Evolutionary conservation across 1,140 invertebrate species (phyloP), one percentile per base, ranked within the genome.

Genomic region (Nasonia longicornis): DNA sequence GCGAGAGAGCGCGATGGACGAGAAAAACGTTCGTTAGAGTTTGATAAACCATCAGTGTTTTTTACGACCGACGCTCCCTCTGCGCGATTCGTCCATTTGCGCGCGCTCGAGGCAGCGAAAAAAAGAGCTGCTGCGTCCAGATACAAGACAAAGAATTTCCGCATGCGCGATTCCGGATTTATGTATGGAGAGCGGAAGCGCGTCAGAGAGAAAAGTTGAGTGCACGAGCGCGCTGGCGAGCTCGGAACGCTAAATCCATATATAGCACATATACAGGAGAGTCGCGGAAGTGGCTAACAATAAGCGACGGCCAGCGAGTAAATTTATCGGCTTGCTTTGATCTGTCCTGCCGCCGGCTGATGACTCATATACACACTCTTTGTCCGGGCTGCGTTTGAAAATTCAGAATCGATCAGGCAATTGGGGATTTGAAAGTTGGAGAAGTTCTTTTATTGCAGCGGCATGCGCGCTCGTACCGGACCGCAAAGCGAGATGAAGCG

Each of bases 1-100:
- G 6, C 20, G 45, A 11, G 80, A 38, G 80, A 38, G 35, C 52
- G 26, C 29, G 38, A 71, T 38, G 20, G 77, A 84, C 70, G 77
- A 81, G 76, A 83, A 83, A 83, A 85, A 80, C 77, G 63, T 42
- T 82, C 86, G 85, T 87, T 87, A 87, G 52, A 58, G 84, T 85
- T 87, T 84, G 86, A 87, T 87, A 85, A 85, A 86, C 84, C 82
- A 73, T 85, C 83, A 84, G 70, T 11, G 52, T 58, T 74, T 82
- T 79, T 78, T 77, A 67, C 31, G 69, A n/a, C 52, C 42, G 16
- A 16, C 63, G 38, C 45, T 67, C 22, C 63, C 67, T 35, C 26
- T 26, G 26, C 26, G 77, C 81, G 16, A 64, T 74, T 82, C 73
- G 75, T 82, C 80, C 84, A 83, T 86, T 85, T 77, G 79, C 58